Evolutionary conservation across 2,797 vertebrate species (phyloP).

Genomic region (Eidolon dupreanum): DNA sequence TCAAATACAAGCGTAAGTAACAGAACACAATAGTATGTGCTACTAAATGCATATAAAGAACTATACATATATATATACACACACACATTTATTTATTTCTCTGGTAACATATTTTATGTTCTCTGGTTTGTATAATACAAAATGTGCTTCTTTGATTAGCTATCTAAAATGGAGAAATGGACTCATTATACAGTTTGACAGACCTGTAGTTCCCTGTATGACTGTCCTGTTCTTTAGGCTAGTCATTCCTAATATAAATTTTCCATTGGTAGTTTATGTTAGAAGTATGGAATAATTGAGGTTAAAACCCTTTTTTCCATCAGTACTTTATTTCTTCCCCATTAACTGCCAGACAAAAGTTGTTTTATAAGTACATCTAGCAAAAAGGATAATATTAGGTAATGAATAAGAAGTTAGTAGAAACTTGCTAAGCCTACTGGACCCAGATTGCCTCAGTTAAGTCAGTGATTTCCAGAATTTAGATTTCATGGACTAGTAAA

Average conservation of each 20-base stretch:
- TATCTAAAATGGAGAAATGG: background rate
- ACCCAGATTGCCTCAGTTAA: background rate
- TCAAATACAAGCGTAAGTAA: slow-evolving; percentile 96
- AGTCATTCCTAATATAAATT: background rate
- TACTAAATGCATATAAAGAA: background rate
- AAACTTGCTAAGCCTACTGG: background rate
- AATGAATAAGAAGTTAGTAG: slow-evolving; percentile 5
- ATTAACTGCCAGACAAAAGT: background rate
- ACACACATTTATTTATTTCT: background rate
- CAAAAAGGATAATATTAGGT: background rate
- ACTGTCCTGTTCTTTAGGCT: background rate
- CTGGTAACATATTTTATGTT: background rate
- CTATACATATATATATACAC: too few species aligned
- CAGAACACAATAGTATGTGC: background rate
- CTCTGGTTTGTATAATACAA: background rate
- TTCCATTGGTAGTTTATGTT: background rate
- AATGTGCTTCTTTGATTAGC: slow-evolving; percentile 6
- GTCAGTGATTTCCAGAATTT: background rate
- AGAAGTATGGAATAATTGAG: background rate
- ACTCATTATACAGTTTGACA: background rate
- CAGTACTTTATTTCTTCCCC: background rate
- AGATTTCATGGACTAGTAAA: slow-evolving; percentile 10
- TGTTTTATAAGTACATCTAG: background rate
- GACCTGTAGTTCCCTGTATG: background rate
- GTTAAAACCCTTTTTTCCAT: background rate